phyloP scores from a whole-genome alignment of 2,888 invertebrate genomes.

The Ommatoiulus sabulosus region DNA sequence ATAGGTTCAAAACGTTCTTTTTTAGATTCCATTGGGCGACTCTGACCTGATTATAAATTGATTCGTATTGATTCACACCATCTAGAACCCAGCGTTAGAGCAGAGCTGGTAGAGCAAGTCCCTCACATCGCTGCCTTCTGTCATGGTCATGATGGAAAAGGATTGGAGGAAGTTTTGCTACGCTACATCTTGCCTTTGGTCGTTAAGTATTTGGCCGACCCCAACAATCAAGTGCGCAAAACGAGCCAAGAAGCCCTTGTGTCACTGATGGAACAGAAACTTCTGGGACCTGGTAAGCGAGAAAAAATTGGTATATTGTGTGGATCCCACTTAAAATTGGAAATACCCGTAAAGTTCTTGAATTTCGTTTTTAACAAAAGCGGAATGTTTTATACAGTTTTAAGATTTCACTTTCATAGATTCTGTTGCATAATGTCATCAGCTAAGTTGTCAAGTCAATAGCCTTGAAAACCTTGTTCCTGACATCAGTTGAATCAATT shows the following conservation, averaged over 20 bases:
- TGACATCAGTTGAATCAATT: too few relatives aligned
- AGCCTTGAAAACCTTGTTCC: too few relatives aligned
- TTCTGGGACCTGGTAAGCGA: conserved; percentile 70
- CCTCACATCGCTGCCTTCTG: conserved; percentile 76
- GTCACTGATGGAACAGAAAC: conserved; percentile 75
- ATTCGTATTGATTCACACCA: conserved; percentile 58
- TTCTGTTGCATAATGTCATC: too few relatives aligned
- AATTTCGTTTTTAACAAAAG: background rate
- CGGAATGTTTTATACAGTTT: too few relatives aligned
- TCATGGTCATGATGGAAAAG: conserved; percentile 69
- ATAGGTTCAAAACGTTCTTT: conserved; percentile 66
- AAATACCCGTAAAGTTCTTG: background rate
- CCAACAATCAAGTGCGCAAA: conserved; percentile 76
- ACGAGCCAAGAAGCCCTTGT: conserved; percentile 75
- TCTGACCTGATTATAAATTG: background rate
- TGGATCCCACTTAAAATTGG: background rate
- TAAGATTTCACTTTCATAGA: too few relatives aligned
- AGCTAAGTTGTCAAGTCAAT: too few relatives aligned
- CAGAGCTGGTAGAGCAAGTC: conserved; percentile 76
- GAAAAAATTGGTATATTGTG: background rate
- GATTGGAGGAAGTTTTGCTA: conserved; percentile 71
- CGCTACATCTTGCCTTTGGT: conserved; percentile 75
- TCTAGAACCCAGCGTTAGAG: conserved; percentile 74
- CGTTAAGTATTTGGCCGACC: conserved; percentile 74
- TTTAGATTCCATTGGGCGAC: background rate